Base-by-base conservation (phyloP, 2,888 invertebrate species). In the Morinoia aosen region DNA sequence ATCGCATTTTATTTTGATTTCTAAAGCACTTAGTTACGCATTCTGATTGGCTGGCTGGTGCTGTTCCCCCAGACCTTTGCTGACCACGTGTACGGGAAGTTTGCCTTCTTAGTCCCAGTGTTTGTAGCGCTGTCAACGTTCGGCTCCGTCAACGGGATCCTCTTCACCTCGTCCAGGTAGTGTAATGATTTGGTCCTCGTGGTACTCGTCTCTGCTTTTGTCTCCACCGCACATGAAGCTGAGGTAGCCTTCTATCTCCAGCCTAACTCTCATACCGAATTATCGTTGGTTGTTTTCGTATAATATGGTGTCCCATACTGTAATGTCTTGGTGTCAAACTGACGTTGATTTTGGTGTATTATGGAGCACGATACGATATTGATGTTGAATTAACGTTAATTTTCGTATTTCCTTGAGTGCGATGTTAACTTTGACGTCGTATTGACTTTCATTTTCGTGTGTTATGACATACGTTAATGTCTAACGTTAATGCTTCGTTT, bases 121-220 rank as follows among this genome's bases (percentile, higher is more conserved):
- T 99, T 99, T 97, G 99, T 99, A 0, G 99, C 99, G 0, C 98
- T 99, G 88, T 99, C 99, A 0, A 99, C 99, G 1, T 99, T 99
- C 97, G 99, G 99, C 0, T 99, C 99, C 88, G 99, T 99, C 64
- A 99, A 99, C 97, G 99, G 97, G 95, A 97, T 98, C 96, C 97
- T 98, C 96, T 97, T 98, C 96, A 98, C 98, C n/a, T 97, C 98
- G 12, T 97, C 98, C 94, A 97, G 97, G 96, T 96, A 95, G 95
- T 93, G 48, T 48, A 48, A 91, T 90, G 90, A 16, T 39, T 11
- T 88, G 33, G 25, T 90, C 40, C 2, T 40, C 25, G 40, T 58
- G 40, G n/a, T 33, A 10, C 33, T 58, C n/a, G 56, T 33, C 76
- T 76, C 76, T 76, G 76, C 25, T 76, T 76, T 8, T 76, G 76